Evolutionary conservation across 2,797 vertebrate species (phyloP).

Genomic region (Aeoliscus strigatus): DNA sequence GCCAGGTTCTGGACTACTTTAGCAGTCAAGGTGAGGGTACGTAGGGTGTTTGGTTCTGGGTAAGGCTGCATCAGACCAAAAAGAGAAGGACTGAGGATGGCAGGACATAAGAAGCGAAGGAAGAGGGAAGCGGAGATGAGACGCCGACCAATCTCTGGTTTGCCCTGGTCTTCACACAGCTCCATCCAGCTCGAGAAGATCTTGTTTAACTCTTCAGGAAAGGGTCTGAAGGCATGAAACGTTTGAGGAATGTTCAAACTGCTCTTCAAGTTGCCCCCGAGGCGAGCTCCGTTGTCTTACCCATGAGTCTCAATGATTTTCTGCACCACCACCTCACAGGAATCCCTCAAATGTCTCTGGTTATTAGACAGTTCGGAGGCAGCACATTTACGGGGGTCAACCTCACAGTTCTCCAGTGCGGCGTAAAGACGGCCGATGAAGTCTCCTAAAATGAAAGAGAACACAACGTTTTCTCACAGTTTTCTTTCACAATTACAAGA

Average conservation of each 20-base stretch:
- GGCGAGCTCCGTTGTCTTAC: conserved; percentile 63
- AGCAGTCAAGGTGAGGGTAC: conserved; percentile 87
- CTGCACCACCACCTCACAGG: conserved; percentile 83
- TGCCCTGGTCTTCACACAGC: conserved; percentile 75
- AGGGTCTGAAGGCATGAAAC: conserved; percentile 68
- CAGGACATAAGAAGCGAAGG: conserved; percentile 90
- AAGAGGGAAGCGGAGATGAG: conserved; percentile 94
- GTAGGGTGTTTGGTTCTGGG: conserved; percentile 80
- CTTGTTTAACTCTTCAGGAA: conserved; percentile 85
- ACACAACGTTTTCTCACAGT: background rate
- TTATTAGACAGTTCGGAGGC: conserved; percentile 76
- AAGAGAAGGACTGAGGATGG: conserved; percentile 90
- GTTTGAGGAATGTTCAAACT: conserved; percentile 2
- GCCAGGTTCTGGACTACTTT: conserved; percentile 97
- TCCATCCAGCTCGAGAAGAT: conserved; percentile 88
- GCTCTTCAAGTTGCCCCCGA: background rate
- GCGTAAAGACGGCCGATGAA: conserved; percentile 76
- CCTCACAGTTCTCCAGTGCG: conserved; percentile 81
- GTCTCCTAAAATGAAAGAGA: conserved; percentile 71
- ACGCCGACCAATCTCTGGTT: conserved; percentile 79
- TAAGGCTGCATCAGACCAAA: conserved; percentile 87
- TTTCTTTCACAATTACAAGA: background rate
- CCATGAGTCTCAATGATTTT: conserved; percentile 77
- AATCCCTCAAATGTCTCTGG: conserved; percentile 76
- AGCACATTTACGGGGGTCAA: conserved; percentile 83